A percentile compares a stretch with the other conserved stretches of the same genome.
phyloP scores from a whole-genome alignment of 2,797 vertebrate genomes.

The Prunella strophiata region DNA sequence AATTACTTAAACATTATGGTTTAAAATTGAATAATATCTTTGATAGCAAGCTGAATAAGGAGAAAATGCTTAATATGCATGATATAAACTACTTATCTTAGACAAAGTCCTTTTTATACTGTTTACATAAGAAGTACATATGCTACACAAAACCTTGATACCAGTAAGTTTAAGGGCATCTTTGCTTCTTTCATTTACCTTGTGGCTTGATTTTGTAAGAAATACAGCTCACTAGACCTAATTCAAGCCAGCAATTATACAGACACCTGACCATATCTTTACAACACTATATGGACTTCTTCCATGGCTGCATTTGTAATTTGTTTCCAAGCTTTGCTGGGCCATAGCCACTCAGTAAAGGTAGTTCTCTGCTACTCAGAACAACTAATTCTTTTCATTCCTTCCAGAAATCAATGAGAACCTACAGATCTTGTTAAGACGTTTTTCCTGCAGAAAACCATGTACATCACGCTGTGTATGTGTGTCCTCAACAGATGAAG shows the following conservation, averaged over 20 bases:
- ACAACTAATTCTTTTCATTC: not conserved
- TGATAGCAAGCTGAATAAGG: slow-evolving; percentile 30
- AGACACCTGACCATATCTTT: not conserved
- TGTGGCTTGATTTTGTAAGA: not conserved
- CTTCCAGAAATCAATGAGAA: not conserved
- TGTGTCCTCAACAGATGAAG: not conserved
- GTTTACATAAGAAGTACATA: slow-evolving; percentile 26
- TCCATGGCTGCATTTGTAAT: not conserved
- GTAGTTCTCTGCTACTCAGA: not conserved
- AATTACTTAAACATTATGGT: slow-evolving; percentile 87
- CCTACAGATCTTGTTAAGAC: not conserved
- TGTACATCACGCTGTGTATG: not conserved
- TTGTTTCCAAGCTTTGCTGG: not conserved
- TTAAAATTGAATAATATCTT: slow-evolving; percentile 84
- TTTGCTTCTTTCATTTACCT: not conserved
- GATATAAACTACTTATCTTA: slow-evolving; percentile 23
- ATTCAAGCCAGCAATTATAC: not conserved
- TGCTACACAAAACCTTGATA: slow-evolving; percentile 8
- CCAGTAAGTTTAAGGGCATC: not conserved
- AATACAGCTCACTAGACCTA: not conserved
- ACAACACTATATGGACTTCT: not conserved
- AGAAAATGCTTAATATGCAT: slow-evolving; percentile 31
- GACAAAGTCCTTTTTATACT: slow-evolving; percentile 19
- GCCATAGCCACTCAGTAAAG: not conserved
- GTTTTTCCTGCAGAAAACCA: not conserved